Evolutionary conservation across 2,113 vertebrate species (phyloP), one percentile per base, ranked within the genome.

Genomic region (Gasterosteus aculeatus): DNA sequence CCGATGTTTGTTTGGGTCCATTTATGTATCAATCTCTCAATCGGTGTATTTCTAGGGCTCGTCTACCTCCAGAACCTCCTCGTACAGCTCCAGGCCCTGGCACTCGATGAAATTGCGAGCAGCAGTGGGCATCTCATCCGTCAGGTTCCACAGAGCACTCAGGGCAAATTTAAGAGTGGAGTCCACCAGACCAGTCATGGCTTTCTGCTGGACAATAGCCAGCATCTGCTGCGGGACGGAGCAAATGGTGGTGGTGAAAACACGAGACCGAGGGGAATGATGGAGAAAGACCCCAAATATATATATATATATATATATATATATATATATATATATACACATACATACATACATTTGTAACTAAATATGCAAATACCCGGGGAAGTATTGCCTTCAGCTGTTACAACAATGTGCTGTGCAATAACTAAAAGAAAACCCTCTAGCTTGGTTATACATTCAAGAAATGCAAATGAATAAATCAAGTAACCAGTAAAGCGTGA

Each of bases 81-180:
- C 95, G 70, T 97, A 98, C 68, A 99, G 95, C 83, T 97, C 97
- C 85, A 98, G 91, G 66, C 97, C 97, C 89, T 96, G 95, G 81
- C 97, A 97, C 90, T 97, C 94, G 79, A 99, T 95, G 86, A 98
- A 98, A 92, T 95, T 96, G 72, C 93, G 93, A 72, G 96, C 96
- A 0, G 96, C 96, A 2, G 93, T 92, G 69, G 97, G 96, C 68
- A 95, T 96, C 90, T 98, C 96, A 85, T 98, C 97, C 0, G 97
- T 99, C 84, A 98, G 95, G 90, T 97, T 98, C 97, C 97, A 98
- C 89, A 98, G 95, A 72, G 96, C 96, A 12, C 95, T 98, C 86
- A 98, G 14, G 8, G 97, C 97, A 86, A 98, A 97, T 87, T 96
- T 96, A 78, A 98, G 92, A 12, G 96, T 97, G 69, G 96, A 94